Percentiles rank a stretch among this genome's conserved stretches.
phyloP scores from a whole-genome alignment of 2,888 invertebrate genomes.

The Noctua fimbriata region DNA sequence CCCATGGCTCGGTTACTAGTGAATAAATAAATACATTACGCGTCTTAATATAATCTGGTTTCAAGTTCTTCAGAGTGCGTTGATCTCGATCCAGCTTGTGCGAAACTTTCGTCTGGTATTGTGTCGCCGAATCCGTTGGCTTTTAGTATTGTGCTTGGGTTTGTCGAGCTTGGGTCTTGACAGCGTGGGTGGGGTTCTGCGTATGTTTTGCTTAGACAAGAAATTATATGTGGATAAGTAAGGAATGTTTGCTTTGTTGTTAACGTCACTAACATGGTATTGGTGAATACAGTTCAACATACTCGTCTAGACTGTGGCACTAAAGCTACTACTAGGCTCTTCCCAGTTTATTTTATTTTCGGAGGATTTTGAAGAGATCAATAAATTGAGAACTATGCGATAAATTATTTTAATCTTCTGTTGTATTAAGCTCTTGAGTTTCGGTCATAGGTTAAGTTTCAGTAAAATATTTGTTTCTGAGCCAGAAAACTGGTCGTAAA shows the following conservation, averaged over 20 bases:
- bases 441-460: background rate
- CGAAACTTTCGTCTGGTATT: slow-evolving; percentile 51
- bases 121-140: slow-evolving; percentile 48
- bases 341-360: background rate
- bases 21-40: slow-evolving; percentile 55
- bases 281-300: background rate
- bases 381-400: background rate
- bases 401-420: background rate
- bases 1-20: slow-evolving; percentile 16
- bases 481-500: background rate
- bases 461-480: background rate
- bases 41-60: slow-evolving; percentile 61
- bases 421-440: background rate
- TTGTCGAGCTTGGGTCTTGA: background rate
- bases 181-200: background rate
- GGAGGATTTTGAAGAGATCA: background rate
- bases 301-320: too few species aligned
- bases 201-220: background rate
- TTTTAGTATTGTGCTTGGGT: slow-evolving; percentile 18
- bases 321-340: background rate
- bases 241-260: background rate
- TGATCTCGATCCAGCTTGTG: slow-evolving; percentile 51
- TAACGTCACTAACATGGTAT: background rate
- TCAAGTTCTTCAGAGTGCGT: slow-evolving; percentile 56
- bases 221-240: background rate